Base-by-base conservation (phyloP, 2,113 vertebrate species). In the Gallinago jamesoni region DNA sequence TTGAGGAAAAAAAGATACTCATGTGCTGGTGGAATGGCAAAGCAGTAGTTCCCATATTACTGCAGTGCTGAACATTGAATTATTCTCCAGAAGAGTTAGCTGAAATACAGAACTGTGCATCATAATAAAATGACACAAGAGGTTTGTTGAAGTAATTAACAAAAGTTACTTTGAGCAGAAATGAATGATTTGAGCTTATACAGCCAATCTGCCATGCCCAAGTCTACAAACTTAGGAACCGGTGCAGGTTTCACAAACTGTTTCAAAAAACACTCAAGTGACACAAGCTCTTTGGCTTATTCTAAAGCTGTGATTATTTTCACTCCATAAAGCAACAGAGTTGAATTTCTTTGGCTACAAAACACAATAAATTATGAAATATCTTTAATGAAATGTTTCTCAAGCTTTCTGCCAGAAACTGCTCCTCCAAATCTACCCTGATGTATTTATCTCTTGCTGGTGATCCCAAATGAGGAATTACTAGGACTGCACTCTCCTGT, bases 401-500 rank as follows among this genome's bases (percentile, higher is more conserved):
- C 52, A 79, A 68, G 17, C 20, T 53, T 68, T 85, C 30, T 59
- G 7, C 35, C 47, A 70, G 28, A 83, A 92, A 83, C 12, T 6
- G 21, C 59, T 33, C 12, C 5, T 72, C 28, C 30, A 37, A 5
- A 79, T 83, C 4, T n/a, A 45, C 24, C 69, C 64, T 72, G 6
- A 82, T 50, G 4, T 24, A 7, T 52, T 43, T 43, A 73, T 30
- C 10, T 89, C 22, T 24, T 78, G 5, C 28, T 41, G 7, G 8
- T 30, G 47, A 82, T 56, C 14, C 5, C 62, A 75, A 75, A 76
- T 3, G 17, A 78, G 13, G 18, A 84, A 67, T 67, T 70, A 67
- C 0, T 1, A 1, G 6, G 50, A 15, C 22, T 68, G 39, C 10
- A 63, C 4, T 9, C 1, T 59, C 11, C 21, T 41, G 9, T 48